Evolutionary conservation across 1,140 invertebrate genomes (phyloP).

Genomic region (Trichonephila clavata): DNA sequence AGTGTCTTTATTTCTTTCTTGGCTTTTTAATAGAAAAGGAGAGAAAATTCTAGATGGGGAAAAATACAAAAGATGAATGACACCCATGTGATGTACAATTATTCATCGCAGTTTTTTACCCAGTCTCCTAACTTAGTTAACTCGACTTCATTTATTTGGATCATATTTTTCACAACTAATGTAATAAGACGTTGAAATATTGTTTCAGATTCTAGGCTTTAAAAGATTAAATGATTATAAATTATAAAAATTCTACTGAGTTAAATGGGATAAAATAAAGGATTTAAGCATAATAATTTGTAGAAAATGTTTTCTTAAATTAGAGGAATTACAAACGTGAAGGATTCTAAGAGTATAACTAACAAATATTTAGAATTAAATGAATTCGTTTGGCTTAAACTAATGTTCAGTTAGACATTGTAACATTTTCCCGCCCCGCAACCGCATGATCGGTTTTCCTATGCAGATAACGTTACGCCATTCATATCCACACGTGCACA

Average conservation of each 20-base stretch:
- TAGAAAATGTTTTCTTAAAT: background rate
- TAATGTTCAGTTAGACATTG: too few species aligned
- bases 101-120: background rate
- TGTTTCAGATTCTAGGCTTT: background rate
- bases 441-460: too few species aligned
- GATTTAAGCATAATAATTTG: background rate
- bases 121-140: background rate
- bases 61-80: background rate
- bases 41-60: background rate
- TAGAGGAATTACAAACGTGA: background rate
- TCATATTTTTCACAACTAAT: background rate
- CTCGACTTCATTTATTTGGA: conserved; percentile 43
- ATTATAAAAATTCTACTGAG: too few species aligned
- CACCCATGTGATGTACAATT: background rate
- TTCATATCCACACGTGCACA: too few species aligned
- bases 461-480: too few species aligned
- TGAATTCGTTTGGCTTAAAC: too few species aligned
- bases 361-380: too few species aligned
- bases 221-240: too few species aligned
- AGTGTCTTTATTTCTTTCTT: conserved; percentile 7
- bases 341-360: too few species aligned
- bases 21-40: too few species aligned
- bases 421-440: too few species aligned
- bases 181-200: background rate
- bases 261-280: too few species aligned